Evolutionary conservation across 2,888 invertebrate genomes (phyloP), one percentile per base, ranked within the genome.

Genomic region (Athripsodes cinereus): DNA sequence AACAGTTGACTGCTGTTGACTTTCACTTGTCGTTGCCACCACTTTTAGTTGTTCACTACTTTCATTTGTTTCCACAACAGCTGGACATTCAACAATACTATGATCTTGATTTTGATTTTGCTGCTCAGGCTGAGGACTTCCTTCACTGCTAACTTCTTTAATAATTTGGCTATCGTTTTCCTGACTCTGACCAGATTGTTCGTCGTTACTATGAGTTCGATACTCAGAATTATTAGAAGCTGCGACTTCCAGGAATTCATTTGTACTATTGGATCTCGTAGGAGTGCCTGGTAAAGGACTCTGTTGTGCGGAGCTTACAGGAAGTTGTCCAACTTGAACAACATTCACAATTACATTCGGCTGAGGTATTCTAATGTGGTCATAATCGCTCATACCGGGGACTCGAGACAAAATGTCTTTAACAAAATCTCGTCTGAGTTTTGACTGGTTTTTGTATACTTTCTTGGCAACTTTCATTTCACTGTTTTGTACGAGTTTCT

Each of bases 71-170:
- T 13, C 16, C 40, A 13, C 13, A 13, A 40, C 40, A 5, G 40
- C 40, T 13, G 40, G 40, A 40, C 40, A 13, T 40, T 40, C 40
- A 40, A 59, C 58, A 47, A 61, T 63, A 44, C 64, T 65, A 1
- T 66, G 62, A 48, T 67, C 66, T 35, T 49, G 52, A 31, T 57
- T 57, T 53, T 53, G 19, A 20, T 54, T 54, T 67, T 71, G 60
- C 69, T 18, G 16, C 3, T 22, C 20, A 2, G 6, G 8, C n/a
- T 2, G 8, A 5, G 6, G 2, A 19, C 18, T 18, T 26, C 22
- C 26, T 22, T 53, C 44, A 21, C 19, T 22, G 19, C 16, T 40
- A 35, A 40, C 48, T n/a, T 44, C 47, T 44, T 58, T 58, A 18
- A 52, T 50, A 31, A 57, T 52, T 20, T 52, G 22, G 11, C 19